These are phyloP conservation scores for Urosaurus nigricauda DNA, from an alignment of 2,797 vertebrate genomes.

Conservation along the genomic window DNA sequence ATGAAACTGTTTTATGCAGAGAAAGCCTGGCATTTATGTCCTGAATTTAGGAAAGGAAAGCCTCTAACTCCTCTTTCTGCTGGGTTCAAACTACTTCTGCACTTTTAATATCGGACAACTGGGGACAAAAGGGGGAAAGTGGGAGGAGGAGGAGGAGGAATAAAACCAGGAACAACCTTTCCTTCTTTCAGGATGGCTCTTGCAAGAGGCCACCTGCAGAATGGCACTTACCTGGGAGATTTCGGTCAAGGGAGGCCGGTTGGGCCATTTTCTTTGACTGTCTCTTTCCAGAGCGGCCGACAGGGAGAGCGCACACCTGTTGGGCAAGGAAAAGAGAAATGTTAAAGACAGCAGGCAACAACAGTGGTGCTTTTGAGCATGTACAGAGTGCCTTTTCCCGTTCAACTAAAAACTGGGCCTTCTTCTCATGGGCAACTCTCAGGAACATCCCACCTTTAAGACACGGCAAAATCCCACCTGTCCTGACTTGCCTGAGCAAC, in stretches of 20 bases:
- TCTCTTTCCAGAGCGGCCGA: background rate
- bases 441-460: background rate
- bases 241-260: conserved; percentile 89
- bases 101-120: too few relatives aligned
- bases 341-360: background rate
- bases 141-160: too few relatives aligned
- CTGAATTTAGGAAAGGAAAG: too few relatives aligned
- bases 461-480: background rate
- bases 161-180: background rate
- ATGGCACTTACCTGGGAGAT: conserved; percentile 87
- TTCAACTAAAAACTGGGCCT: background rate
- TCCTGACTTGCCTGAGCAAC: background rate
- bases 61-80: too few relatives aligned
- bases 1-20: too few relatives aligned
- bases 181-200: background rate
- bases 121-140: too few relatives aligned
- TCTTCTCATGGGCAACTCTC: too few relatives aligned
- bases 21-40: too few relatives aligned
- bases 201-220: background rate
- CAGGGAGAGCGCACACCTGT: conserved; percentile 54
- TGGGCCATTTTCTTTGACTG: conserved; percentile 87
- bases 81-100: too few relatives aligned
- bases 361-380: background rate
- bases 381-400: background rate
- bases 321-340: background rate